These are phyloP conservation scores for Hecatera dysodea DNA, from an alignment of 2,888 invertebrate genomes.

Conservation along the genomic window DNA sequence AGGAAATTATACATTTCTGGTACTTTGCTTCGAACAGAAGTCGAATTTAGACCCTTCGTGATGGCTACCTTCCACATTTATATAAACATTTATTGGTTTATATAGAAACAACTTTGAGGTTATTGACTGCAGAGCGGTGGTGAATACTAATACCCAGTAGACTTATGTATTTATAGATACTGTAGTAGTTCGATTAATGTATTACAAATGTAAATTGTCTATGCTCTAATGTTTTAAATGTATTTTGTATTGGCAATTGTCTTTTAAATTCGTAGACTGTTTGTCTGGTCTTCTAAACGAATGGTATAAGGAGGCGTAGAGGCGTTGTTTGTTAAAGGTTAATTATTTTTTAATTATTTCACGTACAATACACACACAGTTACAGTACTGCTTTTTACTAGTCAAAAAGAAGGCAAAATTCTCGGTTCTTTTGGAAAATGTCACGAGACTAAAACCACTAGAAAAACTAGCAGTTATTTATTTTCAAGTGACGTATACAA, in stretches of 20 bases:
- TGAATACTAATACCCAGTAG: conserved; percentile 37
- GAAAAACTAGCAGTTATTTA: too few species aligned
- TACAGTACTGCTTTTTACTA: too few species aligned
- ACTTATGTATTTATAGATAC: conserved; percentile 12
- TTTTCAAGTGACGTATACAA: too few species aligned
- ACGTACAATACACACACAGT: too few species aligned
- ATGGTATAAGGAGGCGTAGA: neutral
- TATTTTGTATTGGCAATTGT: neutral
- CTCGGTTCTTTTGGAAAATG: too few species aligned
- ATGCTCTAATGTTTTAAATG: neutral
- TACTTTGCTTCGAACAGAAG: conserved; percentile 3
- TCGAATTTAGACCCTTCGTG: conserved; percentile 25
- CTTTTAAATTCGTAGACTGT: neutral
- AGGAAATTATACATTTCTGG: conserved; percentile 2
- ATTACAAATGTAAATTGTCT: conserved; percentile 11
- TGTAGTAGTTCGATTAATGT: conserved; percentile 18
- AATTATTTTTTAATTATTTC: too few species aligned
- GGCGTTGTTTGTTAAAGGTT: too few species aligned
- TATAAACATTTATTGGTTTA: conserved; percentile 67
- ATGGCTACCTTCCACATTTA: conserved; percentile 68
- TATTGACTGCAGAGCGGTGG: conserved; percentile 65
- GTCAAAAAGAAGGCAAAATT: too few species aligned
- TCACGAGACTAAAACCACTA: too few species aligned
- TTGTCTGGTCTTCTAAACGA: neutral
- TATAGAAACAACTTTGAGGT: conserved; percentile 68